These are phyloP conservation scores for Laterallus jamaicensis DNA, from an alignment of 2,113 vertebrate species.

Conservation along the genomic window DNA sequence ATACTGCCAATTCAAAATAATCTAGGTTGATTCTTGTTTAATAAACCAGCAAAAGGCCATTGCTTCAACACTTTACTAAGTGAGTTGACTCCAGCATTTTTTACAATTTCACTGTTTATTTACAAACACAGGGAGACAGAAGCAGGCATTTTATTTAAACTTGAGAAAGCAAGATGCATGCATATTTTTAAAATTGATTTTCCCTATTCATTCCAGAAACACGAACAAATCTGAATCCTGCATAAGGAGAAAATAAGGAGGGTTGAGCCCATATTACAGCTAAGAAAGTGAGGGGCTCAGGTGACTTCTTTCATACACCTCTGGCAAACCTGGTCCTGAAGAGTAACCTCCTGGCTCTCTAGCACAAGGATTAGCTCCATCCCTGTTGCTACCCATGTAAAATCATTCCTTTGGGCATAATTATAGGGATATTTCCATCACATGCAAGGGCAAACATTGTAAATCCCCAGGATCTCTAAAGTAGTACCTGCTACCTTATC, in stretches of 20 bases:
- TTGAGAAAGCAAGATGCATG: not conserved
- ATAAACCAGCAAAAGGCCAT: not conserved
- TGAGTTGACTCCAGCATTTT: not conserved
- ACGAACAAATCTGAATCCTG: not conserved
- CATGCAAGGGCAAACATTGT: not conserved
- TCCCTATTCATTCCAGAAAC: not conserved
- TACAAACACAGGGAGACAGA: not conserved
- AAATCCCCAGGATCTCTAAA: not conserved
- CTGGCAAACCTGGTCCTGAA: not conserved
- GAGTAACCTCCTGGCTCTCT: not conserved
- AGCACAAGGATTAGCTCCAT: not conserved
- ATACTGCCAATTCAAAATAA: conserved; percentile 22
- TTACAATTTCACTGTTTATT: not conserved
- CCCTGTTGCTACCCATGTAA: not conserved
- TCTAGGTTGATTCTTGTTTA: conserved; percentile 1
- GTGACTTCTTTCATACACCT: not conserved
- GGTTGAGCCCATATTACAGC: not conserved
- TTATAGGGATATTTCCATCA: not conserved
- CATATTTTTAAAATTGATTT: not conserved
- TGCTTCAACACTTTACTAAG: not conserved
- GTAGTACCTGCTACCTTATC: not conserved
- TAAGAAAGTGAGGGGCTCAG: not conserved
- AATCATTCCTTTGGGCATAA: not conserved
- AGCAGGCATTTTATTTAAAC: not conserved
- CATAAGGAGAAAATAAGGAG: not conserved